These are phyloP conservation scores for Caenorhabditis sinica DNA, from an alignment of 2,888 invertebrate species.

Conservation along the genomic window DNA sequence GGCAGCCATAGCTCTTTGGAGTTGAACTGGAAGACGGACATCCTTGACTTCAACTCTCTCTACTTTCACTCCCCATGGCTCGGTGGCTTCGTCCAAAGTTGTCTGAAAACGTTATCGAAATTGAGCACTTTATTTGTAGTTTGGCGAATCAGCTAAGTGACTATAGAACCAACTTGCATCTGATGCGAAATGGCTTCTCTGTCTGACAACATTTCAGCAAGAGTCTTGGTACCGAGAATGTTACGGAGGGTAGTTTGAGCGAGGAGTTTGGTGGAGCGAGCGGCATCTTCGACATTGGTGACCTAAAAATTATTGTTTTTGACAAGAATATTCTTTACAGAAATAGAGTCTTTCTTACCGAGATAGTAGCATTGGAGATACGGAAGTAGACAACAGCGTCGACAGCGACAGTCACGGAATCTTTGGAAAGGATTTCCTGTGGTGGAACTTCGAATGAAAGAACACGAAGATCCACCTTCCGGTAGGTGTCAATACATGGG, in stretches of 20 bases:
- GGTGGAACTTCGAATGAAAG: slow-evolving; percentile 98
- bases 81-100: slow-evolving; percentile 85
- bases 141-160: too few species aligned
- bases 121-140: not conserved
- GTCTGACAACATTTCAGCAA: slow-evolving; percentile 97
- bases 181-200: slow-evolving; percentile 91
- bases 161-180: slow-evolving; percentile 77
- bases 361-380: slow-evolving; percentile 96
- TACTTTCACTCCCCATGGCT: slow-evolving; percentile 86
- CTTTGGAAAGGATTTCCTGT: slow-evolving; percentile 89
- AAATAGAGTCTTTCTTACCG: slow-evolving; percentile 84
- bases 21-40: slow-evolving; percentile 92
- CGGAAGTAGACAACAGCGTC: slow-evolving; percentile 89
- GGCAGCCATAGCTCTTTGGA: slow-evolving; percentile 96
- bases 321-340: too few species aligned
- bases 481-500: slow-evolving; percentile 87
- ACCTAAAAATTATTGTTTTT: slow-evolving; percentile 85
- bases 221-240: slow-evolving; percentile 88
- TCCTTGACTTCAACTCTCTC: slow-evolving; percentile 86
- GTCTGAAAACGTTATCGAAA: slow-evolving; percentile 75
- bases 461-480: slow-evolving; percentile 93
- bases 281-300: slow-evolving; percentile 77
- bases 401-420: slow-evolving; percentile 97
- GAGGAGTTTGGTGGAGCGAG: slow-evolving; percentile 85
- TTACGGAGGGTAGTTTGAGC: slow-evolving; percentile 85